Percentiles rank a stretch among this genome's conserved stretches.
Evolutionary conservation across 2,888 invertebrate genomes (phyloP).

Genomic region (Saturnia pavonia): DNA sequence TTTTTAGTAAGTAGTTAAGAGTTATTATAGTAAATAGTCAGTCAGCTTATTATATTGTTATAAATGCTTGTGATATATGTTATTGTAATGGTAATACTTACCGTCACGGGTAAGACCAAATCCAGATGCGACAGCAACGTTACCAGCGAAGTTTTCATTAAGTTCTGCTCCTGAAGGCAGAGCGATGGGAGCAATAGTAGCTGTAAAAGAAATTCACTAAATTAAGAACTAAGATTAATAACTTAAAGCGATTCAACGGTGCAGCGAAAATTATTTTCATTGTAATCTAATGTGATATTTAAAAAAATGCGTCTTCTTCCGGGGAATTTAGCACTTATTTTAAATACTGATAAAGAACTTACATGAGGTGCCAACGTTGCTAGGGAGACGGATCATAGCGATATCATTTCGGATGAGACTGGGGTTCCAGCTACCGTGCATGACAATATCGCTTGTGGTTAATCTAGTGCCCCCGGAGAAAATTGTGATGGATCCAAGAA

Average conservation of each 20-base stretch:
- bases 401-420: constrained; percentile 42
- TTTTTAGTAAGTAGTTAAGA: not conserved
- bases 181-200: constrained; percentile 35
- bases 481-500: constrained; percentile 44
- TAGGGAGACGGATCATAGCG: constrained; percentile 37
- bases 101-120: constrained; percentile 42
- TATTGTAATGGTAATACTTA: constrained; percentile 22
- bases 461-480: constrained; percentile 48
- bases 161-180: constrained; percentile 39
- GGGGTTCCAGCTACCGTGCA: constrained; percentile 46
- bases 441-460: constrained; percentile 31
- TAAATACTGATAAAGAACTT: constrained; percentile 19
- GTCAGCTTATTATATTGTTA: not conserved
- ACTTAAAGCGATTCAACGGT: not conserved
- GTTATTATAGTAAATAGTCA: not conserved
- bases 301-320: no score
- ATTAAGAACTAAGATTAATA: not conserved
- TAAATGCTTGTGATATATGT: not conserved
- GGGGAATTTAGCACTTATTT: not conserved
- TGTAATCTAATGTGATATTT: no score
- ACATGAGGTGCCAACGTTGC: constrained; percentile 30
- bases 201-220: constrained; percentile 29
- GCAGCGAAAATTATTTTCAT: no score
- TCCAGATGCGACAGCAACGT: constrained; percentile 45
- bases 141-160: constrained; percentile 37